Conservation (phyloP, 1,140 invertebrate species). For the Diorhabda sublineata region DNA sequence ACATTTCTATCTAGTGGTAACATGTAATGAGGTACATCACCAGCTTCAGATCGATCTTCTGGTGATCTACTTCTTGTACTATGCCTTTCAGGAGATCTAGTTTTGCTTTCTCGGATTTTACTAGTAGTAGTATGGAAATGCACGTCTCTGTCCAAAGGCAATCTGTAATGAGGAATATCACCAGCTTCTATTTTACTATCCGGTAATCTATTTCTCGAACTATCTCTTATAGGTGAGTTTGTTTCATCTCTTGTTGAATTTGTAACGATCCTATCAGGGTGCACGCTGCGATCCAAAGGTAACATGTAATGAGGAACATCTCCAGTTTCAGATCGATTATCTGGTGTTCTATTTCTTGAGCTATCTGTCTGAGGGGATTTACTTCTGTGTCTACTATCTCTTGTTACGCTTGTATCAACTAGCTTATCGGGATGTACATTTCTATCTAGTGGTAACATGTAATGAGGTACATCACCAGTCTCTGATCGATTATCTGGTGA, state of each 20-base stretch:
- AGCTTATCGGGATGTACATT: neutral
- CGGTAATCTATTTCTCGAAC: neutral
- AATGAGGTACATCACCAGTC: neutral
- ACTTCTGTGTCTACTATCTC: conserved; percentile 5
- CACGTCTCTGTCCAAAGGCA: conserved; percentile 21
- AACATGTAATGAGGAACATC: neutral
- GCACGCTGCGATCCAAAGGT: neutral
- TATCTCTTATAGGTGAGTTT: neutral
- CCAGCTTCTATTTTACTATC: neutral
- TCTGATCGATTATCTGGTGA: neutral
- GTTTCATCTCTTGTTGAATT: neutral
- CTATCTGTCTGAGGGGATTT: conserved; percentile 25
- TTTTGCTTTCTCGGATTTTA: neutral
- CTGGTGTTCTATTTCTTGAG: conserved; percentile 12
- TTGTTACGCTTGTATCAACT: neutral
- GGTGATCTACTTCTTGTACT: conserved; percentile 15
- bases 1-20: neutral
- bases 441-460: neutral
- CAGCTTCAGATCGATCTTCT: conserved; percentile 20
- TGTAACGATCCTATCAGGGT: conserved; percentile 3
- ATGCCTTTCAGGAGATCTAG: conserved; percentile 19
- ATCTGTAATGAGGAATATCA: conserved; percentile 19
- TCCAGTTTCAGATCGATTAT: conserved; percentile 22
- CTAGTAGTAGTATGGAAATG: neutral
- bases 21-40: neutral